phyloP scores from a whole-genome alignment of 1,140 invertebrate species.

The Ganaspis sp. region DNA sequence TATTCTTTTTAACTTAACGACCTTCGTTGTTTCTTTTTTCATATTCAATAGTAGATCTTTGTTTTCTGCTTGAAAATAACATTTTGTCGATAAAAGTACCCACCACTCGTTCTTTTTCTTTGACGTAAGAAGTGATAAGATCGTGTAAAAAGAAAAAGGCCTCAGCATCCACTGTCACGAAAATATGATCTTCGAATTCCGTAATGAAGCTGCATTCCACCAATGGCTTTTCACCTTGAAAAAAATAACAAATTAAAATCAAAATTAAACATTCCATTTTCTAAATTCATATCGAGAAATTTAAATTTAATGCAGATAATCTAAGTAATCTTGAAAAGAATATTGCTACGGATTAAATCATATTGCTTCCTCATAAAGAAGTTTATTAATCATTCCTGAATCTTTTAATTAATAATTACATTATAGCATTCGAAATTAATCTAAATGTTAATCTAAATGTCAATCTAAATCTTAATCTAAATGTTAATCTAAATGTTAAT shows the following conservation, averaged over 20 bases:
- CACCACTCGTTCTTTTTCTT: slow-evolving; percentile 92
- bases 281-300: neutral
- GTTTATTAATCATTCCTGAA: too few species aligned
- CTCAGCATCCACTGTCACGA: slow-evolving; percentile 98
- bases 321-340: neutral
- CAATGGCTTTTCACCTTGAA: slow-evolving; percentile 87
- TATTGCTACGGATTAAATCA: too few species aligned
- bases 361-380: too few species aligned
- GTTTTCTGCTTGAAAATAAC: slow-evolving; percentile 28
- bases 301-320: neutral
- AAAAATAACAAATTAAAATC: slow-evolving; percentile 30
- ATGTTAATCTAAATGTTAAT: too few species aligned
- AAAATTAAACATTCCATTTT: neutral
- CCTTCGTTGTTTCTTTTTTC: slow-evolving; percentile 34
- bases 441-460: too few species aligned
- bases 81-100: slow-evolving; percentile 61
- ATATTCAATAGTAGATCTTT: neutral
- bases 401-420: too few species aligned
- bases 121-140: slow-evolving; percentile 95
- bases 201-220: slow-evolving; percentile 98
- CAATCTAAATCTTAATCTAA: too few species aligned
- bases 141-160: slow-evolving; percentile 98
- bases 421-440: too few species aligned
- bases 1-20: too few species aligned
- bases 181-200: slow-evolving; percentile 98